A percentile compares a stretch with the other conserved stretches of the same genome.
phyloP scores from a whole-genome alignment of 1,140 invertebrate genomes.

The Heliconius hewitsoni region DNA sequence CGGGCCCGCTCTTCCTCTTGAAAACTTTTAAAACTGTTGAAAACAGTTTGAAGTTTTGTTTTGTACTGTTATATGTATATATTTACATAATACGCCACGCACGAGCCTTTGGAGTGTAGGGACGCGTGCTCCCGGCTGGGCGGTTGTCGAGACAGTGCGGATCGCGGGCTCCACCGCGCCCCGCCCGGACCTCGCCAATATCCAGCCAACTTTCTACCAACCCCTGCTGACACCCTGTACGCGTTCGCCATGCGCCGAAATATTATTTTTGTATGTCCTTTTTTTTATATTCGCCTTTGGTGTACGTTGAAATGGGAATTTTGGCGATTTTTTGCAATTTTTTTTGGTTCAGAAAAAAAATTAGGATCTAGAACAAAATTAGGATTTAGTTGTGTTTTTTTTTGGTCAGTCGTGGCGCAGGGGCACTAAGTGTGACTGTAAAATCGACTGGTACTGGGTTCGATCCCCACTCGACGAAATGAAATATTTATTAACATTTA shows the following conservation, averaged over 20 bases:
- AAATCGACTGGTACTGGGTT: too few relatives aligned
- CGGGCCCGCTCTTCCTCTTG: constrained; percentile 49
- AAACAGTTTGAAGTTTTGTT: constrained; percentile 65
- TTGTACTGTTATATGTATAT: constrained; percentile 42
- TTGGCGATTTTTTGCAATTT: background rate
- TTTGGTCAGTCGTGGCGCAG: too few relatives aligned
- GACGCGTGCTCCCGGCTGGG: constrained; percentile 48
- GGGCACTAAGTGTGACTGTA: too few relatives aligned
- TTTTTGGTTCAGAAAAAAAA: background rate
- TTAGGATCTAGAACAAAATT: background rate
- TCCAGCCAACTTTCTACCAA: constrained; percentile 23
- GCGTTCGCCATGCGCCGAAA: constrained; percentile 40
- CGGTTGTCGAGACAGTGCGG: constrained; percentile 58
- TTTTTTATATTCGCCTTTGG: constrained; percentile 29
- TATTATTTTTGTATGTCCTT: constrained; percentile 44
- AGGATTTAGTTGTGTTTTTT: background rate
- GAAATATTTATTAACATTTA: too few relatives aligned
- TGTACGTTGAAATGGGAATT: background rate
- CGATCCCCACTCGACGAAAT: too few relatives aligned
- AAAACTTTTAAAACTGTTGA: constrained; percentile 64
- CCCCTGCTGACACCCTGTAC: constrained; percentile 44
- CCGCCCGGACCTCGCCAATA: constrained; percentile 39
- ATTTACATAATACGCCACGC: constrained; percentile 49
- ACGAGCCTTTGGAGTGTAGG: constrained; percentile 35
- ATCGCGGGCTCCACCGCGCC: constrained; percentile 40